Conservation (phyloP, 2,797 vertebrate species). For the Denticeps clupeoides region DNA sequence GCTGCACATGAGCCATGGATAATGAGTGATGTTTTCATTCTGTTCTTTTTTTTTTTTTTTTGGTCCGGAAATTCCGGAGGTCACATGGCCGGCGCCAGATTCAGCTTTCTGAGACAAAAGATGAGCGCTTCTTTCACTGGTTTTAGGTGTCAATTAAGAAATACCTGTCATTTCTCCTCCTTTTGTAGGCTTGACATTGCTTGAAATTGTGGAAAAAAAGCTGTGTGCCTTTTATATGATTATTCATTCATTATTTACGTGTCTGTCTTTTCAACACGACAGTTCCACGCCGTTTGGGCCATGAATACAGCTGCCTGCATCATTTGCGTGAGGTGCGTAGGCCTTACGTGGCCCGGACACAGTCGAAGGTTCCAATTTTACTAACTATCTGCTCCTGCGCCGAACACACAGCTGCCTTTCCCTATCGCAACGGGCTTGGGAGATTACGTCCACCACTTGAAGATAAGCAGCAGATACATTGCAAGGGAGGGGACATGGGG, state of each 20-base stretch:
- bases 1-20: constrained; percentile 22
- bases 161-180: constrained; percentile 57
- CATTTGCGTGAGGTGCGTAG: not conserved
- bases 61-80: constrained; percentile 7
- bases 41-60: constrained; percentile 22
- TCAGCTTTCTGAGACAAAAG: too few relatives aligned
- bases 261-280: not conserved
- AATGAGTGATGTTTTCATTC: constrained; percentile 52
- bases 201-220: too few relatives aligned
- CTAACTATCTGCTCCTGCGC: not conserved
- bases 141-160: constrained; percentile 60
- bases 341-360: too few relatives aligned
- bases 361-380: not conserved
- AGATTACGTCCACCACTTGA: not conserved
- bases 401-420: too few relatives aligned
- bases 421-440: too few relatives aligned
- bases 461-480: not conserved
- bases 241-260: not conserved
- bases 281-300: not conserved
- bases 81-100: constrained; percentile 9
- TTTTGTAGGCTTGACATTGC: constrained; percentile 41
- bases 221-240: not conserved
- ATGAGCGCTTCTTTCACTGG: constrained; percentile 41
- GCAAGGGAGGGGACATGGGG: not conserved
- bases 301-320: not conserved